phyloP scores from a whole-genome alignment of 2,888 invertebrate genomes.

The Acanthosepion esculentum region DNA sequence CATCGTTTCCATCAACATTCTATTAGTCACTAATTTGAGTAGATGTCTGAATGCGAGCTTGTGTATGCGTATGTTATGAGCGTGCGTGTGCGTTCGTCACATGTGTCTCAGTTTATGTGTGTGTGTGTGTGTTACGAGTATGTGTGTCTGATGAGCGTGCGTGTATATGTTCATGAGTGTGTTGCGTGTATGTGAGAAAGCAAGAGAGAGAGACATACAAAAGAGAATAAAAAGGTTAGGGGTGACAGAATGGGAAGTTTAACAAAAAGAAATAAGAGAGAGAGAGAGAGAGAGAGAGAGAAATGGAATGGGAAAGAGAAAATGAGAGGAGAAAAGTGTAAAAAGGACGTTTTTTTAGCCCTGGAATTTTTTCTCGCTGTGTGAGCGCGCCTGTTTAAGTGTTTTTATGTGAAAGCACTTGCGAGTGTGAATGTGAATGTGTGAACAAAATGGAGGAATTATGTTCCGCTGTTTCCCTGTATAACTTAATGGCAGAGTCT shows the following conservation, averaged over 20 bases:
- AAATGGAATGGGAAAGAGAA: not conserved
- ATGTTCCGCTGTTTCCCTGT: not conserved
- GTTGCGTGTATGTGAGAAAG: not conserved
- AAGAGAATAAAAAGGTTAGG: not conserved
- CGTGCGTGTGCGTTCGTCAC: too few relatives aligned
- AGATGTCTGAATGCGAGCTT: too few relatives aligned
- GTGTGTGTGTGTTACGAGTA: not conserved
- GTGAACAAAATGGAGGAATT: not conserved
- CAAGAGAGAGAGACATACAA: not conserved
- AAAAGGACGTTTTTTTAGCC: not conserved
- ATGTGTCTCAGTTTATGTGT: not conserved
- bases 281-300: not conserved
- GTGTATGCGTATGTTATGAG: too few relatives aligned
- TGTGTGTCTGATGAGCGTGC: too few relatives aligned
- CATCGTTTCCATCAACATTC: too few relatives aligned
- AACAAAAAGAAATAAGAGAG: not conserved
- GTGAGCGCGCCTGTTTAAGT: conserved; percentile 13
- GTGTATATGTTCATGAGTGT: not conserved
- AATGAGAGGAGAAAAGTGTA: not conserved
- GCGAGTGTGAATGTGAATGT: not conserved
- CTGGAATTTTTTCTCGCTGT: not conserved
- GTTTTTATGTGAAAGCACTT: conserved; percentile 12
- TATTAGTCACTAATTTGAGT: too few relatives aligned
- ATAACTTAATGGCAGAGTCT: not conserved
- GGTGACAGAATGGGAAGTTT: not conserved